A percentile compares a stretch with the other conserved stretches of the same genome.
Conservation (phyloP, 2,113 vertebrate species). For the Heterotilapia buettikoferi region DNA sequence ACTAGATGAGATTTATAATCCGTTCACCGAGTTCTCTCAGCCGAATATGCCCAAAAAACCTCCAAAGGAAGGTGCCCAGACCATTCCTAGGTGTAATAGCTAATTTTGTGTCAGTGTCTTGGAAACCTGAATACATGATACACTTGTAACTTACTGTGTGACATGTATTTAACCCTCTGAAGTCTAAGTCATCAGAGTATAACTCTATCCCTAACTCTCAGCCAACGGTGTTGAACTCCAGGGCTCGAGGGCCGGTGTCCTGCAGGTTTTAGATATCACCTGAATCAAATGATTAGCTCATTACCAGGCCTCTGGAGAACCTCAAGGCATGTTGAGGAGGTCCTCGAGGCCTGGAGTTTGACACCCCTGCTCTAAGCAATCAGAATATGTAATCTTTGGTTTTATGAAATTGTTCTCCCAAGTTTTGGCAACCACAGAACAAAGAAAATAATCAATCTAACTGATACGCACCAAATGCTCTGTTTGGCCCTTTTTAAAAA, state of each 20-base stretch:
- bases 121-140: not conserved
- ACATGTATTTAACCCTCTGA: not conserved
- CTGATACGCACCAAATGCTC: not conserved
- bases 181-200: not conserved
- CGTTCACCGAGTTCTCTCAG: not conserved
- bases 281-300: accelerated
- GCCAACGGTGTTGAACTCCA: accelerated
- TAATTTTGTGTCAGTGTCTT: not conserved
- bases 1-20: not conserved
- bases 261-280: not conserved
- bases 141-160: not conserved
- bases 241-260: accelerated
- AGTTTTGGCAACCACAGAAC: accelerated
- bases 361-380: accelerated
- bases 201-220: not conserved
- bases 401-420: not conserved
- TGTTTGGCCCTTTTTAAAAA: not conserved
- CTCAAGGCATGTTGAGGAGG: not conserved
- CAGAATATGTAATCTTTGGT: not conserved
- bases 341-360: accelerated
- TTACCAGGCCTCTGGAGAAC: not conserved
- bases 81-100: accelerated
- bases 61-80: not conserved
- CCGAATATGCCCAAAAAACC: accelerated
- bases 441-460: not conserved